Conservation (phyloP, 35 echinoderm and acorn worm species). For the Amphiura filiformis region DNA sequence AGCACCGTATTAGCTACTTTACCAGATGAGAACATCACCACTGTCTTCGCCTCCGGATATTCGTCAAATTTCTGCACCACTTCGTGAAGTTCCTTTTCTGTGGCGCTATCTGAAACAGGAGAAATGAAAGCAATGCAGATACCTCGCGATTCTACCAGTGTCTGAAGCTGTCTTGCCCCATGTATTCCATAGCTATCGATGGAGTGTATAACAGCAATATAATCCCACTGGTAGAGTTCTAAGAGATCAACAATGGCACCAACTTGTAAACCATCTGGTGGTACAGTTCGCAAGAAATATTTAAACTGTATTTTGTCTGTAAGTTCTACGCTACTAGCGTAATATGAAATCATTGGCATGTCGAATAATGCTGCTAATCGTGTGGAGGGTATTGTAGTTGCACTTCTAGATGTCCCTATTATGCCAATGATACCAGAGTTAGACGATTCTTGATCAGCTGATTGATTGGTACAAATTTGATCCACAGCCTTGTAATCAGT, state of each 20-base stretch:
- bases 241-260: conserved; percentile 35
- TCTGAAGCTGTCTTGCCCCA: conserved; percentile 15
- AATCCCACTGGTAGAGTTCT: conserved; percentile 23
- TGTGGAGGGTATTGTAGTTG: conserved; percentile 30
- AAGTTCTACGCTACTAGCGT: conserved; percentile 36
- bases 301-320: conserved; percentile 30
- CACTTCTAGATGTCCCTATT: conserved; percentile 34
- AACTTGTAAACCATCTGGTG: conserved; percentile 32
- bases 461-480: background rate
- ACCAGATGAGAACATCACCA: conserved; percentile 31
- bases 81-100: conserved; percentile 15
- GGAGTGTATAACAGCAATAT: conserved; percentile 32
- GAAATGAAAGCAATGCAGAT: conserved; percentile 36
- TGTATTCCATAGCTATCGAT: conserved; percentile 39
- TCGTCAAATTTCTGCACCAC: conserved; percentile 10
- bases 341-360: conserved; percentile 33
- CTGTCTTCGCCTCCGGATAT: background rate
- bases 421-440: conserved; percentile 14
- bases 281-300: conserved; percentile 45
- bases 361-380: conserved; percentile 24
- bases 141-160: background rate
- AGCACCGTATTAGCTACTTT: conserved; percentile 28
- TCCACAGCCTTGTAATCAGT: background rate
- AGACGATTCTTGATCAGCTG: background rate
- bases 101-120: background rate